Conservation (phyloP, 1,140 invertebrate species). For the Drosophila sucinea region DNA sequence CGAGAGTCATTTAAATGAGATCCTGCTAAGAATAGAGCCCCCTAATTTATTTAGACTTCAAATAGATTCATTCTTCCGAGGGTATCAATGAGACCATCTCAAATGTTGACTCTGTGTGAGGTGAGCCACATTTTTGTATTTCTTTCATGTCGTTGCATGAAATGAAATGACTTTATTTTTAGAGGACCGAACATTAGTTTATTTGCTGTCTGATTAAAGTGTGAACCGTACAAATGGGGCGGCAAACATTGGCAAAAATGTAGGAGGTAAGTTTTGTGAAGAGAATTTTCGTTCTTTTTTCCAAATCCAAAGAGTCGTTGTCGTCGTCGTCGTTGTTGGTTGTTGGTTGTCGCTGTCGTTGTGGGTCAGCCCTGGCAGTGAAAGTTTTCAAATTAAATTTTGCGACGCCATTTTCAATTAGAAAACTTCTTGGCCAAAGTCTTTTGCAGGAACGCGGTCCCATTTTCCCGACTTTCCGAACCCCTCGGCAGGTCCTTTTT, state of each 20-base stretch:
- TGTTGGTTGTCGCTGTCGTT: conserved; percentile 45
- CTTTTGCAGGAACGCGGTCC: conserved; percentile 41
- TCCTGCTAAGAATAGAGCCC: no score
- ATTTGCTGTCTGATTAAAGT: conserved; percentile 10
- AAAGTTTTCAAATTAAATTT: conserved; percentile 82
- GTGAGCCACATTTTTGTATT: no score
- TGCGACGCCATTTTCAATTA: conserved; percentile 81
- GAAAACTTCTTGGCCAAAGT: conserved; percentile 74
- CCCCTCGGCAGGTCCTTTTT: not conserved
- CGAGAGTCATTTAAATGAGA: no score
- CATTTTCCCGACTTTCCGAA: no score
- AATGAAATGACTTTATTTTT: conserved; percentile 25
- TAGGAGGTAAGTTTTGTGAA: not conserved
- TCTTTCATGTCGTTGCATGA: not conserved
- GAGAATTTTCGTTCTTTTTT: not conserved
- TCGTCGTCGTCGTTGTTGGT: not conserved
- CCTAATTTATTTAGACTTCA: no score
- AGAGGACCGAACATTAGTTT: not conserved
- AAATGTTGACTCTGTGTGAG: no score
- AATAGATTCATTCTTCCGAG: no score
- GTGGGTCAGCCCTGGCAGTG: conserved; percentile 70
- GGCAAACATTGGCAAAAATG: not conserved
- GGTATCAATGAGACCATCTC: no score
- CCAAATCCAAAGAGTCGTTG: conserved; percentile 57
- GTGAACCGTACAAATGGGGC: conserved; percentile 8